These are phyloP conservation scores for Tetranychus truncatus DNA, from an alignment of 2,888 invertebrate genomes.

Conservation along the genomic window DNA sequence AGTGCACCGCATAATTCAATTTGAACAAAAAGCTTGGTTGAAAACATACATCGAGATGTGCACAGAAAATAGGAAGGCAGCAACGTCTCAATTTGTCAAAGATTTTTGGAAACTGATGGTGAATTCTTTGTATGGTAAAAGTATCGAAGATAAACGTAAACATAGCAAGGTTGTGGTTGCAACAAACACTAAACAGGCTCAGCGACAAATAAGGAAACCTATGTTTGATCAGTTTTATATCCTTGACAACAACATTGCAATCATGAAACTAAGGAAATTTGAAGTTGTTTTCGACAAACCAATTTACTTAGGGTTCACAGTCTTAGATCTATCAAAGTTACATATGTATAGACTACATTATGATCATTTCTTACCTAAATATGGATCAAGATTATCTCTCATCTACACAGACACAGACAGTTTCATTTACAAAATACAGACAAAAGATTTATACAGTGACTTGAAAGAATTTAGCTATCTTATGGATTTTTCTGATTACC, in stretches of 20 bases:
- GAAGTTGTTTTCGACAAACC: slow-evolving; percentile 26
- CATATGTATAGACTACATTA: slow-evolving; percentile 29
- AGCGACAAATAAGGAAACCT: slow-evolving; percentile 17
- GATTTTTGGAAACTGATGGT: too few species aligned
- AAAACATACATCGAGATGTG: too few species aligned
- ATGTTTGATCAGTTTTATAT: slow-evolving; percentile 16
- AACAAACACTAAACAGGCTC: too few species aligned
- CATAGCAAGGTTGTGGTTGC: too few species aligned
- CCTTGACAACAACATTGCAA: slow-evolving; percentile 8
- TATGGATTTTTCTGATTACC: slow-evolving; percentile 29
- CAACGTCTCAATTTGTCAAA: too few species aligned
- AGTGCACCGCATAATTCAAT: too few species aligned
- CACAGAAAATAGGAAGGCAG: too few species aligned
- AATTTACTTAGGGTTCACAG: slow-evolving; percentile 27
- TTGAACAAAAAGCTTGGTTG: too few species aligned
- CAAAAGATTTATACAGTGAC: slow-evolving; percentile 28
- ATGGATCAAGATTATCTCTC: slow-evolving; percentile 26
- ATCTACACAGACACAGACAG: slow-evolving; percentile 31
- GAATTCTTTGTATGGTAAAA: too few species aligned
- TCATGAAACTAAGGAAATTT: slow-evolving; percentile 13
- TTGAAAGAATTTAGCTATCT: slow-evolving; percentile 17
- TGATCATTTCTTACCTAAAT: slow-evolving; percentile 25
- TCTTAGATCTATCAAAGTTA: slow-evolving; percentile 29
- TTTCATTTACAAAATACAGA: slow-evolving; percentile 28
- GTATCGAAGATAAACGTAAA: too few species aligned